A percentile compares a stretch with the other conserved stretches of the same genome.
Evolutionary conservation across 2,797 vertebrate genomes (phyloP).

Genomic region (Periparus ater): DNA sequence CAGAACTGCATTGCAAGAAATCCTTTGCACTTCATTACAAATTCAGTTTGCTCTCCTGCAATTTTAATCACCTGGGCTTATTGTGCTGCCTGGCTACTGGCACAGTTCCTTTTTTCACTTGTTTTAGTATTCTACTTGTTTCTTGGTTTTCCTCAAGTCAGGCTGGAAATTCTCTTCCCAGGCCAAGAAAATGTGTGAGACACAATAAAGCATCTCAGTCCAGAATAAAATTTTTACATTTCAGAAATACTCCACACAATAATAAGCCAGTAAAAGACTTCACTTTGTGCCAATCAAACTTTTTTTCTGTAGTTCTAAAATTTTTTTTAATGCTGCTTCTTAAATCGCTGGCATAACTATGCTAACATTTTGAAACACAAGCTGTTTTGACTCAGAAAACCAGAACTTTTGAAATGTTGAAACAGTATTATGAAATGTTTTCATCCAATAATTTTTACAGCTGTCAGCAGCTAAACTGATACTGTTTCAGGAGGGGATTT

Average conservation of each 20-base stretch:
- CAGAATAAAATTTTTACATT: not conserved
- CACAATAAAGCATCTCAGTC: not conserved
- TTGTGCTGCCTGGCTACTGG: not conserved
- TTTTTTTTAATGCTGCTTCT: not conserved
- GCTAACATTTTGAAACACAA: constrained; percentile 2
- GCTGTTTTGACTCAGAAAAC: constrained; percentile 3
- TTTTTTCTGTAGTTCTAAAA: not conserved
- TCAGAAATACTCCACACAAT: not conserved
- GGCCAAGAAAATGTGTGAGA: not conserved
- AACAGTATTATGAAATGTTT: not conserved
- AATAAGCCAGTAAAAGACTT: not conserved
- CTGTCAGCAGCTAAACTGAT: not conserved
- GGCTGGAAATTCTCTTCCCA: not conserved
- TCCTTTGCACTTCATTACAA: not conserved
- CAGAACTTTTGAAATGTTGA: not conserved
- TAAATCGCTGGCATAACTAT: not conserved
- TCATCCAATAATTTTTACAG: not conserved
- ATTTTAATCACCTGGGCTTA: not conserved
- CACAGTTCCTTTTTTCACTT: not conserved
- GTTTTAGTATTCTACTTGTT: not conserved
- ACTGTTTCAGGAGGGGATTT: not conserved
- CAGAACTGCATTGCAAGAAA: not conserved
- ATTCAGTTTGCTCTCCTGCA: not conserved
- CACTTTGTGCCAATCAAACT: not conserved
- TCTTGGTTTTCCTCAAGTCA: not conserved